These are phyloP conservation scores for Telenomus remus DNA, from an alignment of 1,140 invertebrate species.

Conservation along the genomic window DNA sequence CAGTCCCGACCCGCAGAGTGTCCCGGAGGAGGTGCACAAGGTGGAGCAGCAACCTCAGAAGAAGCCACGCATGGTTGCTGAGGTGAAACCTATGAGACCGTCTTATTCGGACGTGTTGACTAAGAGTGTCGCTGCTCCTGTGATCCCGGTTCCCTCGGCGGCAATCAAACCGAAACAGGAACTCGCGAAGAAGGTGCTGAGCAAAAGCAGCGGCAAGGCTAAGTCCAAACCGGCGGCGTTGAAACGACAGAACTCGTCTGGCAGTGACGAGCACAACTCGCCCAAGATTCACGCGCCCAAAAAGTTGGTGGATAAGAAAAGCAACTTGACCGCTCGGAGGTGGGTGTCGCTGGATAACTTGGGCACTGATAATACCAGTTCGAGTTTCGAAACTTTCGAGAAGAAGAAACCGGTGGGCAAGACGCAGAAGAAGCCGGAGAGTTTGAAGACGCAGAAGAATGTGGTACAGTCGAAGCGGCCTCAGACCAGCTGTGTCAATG, in stretches of 20 bases:
- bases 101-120: slow-evolving; percentile 88
- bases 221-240: slow-evolving; percentile 68
- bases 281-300: slow-evolving; percentile 70
- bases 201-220: slow-evolving; percentile 64
- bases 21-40: slow-evolving; percentile 54
- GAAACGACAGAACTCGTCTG: slow-evolving; percentile 75
- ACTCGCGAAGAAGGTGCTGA: slow-evolving; percentile 62
- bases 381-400: slow-evolving; percentile 69
- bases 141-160: slow-evolving; percentile 62
- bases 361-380: slow-evolving; percentile 46
- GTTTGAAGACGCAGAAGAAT: slow-evolving; percentile 64
- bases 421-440: slow-evolving; percentile 58
- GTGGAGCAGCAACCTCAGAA: slow-evolving; percentile 66
- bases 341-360: slow-evolving; percentile 20
- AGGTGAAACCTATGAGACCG: slow-evolving; percentile 89
- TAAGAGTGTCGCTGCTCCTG: slow-evolving; percentile 78
- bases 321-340: slow-evolving; percentile 66
- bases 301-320: slow-evolving; percentile 64
- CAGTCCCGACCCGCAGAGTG: slow-evolving; percentile 62
- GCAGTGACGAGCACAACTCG: slow-evolving; percentile 75
- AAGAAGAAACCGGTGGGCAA: slow-evolving; percentile 61
- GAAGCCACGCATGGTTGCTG: slow-evolving; percentile 85
- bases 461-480: slow-evolving; percentile 64
- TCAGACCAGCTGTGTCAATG: slow-evolving; percentile 72
- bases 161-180: slow-evolving; percentile 69